Evolutionary conservation across 2,113 vertebrate genomes (phyloP).

Genomic region (Psettodes erumei): DNA sequence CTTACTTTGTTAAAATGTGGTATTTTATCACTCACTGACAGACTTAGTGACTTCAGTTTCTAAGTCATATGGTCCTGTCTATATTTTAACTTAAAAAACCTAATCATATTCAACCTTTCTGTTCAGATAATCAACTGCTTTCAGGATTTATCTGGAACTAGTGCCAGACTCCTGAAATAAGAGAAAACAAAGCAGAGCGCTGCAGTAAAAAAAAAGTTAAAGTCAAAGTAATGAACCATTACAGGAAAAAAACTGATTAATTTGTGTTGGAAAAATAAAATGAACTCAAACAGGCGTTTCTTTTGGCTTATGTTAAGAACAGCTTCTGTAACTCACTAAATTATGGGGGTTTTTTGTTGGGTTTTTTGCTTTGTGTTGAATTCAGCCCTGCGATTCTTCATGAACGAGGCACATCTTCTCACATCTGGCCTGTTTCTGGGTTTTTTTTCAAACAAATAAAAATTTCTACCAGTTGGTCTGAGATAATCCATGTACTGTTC

Average conservation of each 20-base stretch:
- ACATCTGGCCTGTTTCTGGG: constrained; percentile 4
- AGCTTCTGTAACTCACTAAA: background rate
- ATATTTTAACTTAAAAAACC: too few relatives aligned
- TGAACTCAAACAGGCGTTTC: background rate
- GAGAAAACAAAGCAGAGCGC: background rate
- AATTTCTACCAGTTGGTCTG: background rate
- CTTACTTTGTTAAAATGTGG: too few relatives aligned
- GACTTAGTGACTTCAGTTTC: background rate
- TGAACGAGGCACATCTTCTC: background rate
- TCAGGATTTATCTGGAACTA: background rate
- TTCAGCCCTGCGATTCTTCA: background rate
- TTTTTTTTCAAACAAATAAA: background rate
- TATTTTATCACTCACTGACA: too few relatives aligned
- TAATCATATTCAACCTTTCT: background rate
- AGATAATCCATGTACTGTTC: background rate
- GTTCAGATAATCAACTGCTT: background rate
- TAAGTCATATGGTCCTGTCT: too few relatives aligned
- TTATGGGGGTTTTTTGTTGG: background rate
- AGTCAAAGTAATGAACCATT: background rate
- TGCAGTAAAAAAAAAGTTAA: background rate
- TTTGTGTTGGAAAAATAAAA: background rate
- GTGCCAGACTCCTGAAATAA: background rate
- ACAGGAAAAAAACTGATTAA: background rate
- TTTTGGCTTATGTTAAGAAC: background rate
- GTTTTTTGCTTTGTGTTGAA: background rate